Percentiles rank a stretch among this genome's conserved stretches.
phyloP scores from a whole-genome alignment of 2,888 invertebrate species.

The Dione vanillae region DNA sequence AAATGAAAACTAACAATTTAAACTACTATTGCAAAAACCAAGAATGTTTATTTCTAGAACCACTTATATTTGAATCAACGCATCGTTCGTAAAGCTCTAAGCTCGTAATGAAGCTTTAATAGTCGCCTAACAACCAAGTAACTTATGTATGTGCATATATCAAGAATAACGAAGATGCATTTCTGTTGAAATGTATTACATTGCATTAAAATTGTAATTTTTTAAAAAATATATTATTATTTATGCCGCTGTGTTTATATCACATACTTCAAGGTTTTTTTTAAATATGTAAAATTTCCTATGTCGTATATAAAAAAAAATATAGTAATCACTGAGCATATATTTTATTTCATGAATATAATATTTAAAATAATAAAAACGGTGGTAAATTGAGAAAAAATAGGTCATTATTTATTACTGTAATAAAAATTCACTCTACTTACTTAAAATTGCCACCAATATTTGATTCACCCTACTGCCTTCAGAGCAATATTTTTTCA shows the following conservation, averaged over 20 bases:
- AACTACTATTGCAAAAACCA: slow-evolving; percentile 5
- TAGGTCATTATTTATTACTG: background rate
- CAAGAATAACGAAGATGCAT: background rate
- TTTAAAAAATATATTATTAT: too few relatives aligned
- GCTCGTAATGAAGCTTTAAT: slow-evolving; percentile 29
- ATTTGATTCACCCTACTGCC: slow-evolving; percentile 76
- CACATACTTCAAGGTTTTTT: too few relatives aligned
- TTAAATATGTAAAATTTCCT: too few relatives aligned
- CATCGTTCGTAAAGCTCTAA: slow-evolving; percentile 28
- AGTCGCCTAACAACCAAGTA: slow-evolving; percentile 17
- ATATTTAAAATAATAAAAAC: background rate
- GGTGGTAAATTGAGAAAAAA: background rate
- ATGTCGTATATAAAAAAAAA: background rate
- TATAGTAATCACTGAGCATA: background rate
- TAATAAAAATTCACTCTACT: slow-evolving; percentile 55
- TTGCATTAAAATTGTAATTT: too few relatives aligned
- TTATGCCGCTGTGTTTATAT: too few relatives aligned
- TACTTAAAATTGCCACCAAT: slow-evolving; percentile 68
- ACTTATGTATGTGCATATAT: slow-evolving; percentile 1
- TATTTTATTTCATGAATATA: background rate
- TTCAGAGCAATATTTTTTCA: slow-evolving; percentile 77
- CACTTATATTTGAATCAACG: slow-evolving; percentile 31
- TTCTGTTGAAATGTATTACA: background rate
- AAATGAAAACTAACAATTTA: slow-evolving; percentile 14
- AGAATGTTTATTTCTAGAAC: slow-evolving; percentile 29